These are phyloP conservation scores for Ctenopoma multispine DNA, from an alignment of 2,797 vertebrate species.

Conservation along the genomic window DNA sequence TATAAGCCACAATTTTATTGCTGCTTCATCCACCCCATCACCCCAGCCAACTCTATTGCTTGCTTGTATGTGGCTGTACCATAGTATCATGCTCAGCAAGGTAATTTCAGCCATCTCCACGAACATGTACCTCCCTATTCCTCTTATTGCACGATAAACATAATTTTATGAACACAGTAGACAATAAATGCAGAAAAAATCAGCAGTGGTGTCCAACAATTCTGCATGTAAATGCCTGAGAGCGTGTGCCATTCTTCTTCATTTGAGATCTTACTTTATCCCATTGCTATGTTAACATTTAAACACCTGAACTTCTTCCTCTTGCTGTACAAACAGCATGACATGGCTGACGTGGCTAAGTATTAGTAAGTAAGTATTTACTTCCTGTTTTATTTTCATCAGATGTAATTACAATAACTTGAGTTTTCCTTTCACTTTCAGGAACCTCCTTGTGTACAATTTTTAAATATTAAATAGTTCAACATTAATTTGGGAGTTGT, in stretches of 20 bases:
- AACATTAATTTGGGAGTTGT: slow-evolving; percentile 72
- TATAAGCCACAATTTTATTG: slow-evolving; percentile 60
- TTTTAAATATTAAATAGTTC: slow-evolving; percentile 77
- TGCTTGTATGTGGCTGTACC: slow-evolving; percentile 49
- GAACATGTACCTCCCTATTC: slow-evolving; percentile 12
- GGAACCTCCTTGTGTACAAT: slow-evolving; percentile 58
- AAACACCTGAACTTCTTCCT: slow-evolving; percentile 19
- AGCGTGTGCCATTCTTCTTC: slow-evolving; percentile 17
- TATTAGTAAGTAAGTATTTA: no score
- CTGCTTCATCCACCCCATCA: slow-evolving; percentile 43
- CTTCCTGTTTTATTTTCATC: slow-evolving; percentile 41
- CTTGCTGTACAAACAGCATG: slow-evolving; percentile 44
- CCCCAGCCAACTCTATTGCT: slow-evolving; percentile 41
- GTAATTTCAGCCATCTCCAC: slow-evolving; percentile 30
- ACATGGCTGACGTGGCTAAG: slow-evolving; percentile 10
- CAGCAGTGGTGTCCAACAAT: background rate
- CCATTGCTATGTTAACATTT: slow-evolving; percentile 2
- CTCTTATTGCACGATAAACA: slow-evolving; percentile 52
- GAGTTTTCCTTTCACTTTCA: slow-evolving; percentile 28
- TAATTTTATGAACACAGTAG: slow-evolving; percentile 43
- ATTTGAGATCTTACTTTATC: slow-evolving; percentile 14
- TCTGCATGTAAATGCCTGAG: slow-evolving; percentile 9
- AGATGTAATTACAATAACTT: slow-evolving; percentile 48
- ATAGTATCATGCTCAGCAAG: slow-evolving; percentile 36
- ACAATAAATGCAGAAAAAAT: slow-evolving; percentile 25